Base-by-base conservation (phyloP, 2,888 invertebrate species). In the Cerceris rybyensis region DNA sequence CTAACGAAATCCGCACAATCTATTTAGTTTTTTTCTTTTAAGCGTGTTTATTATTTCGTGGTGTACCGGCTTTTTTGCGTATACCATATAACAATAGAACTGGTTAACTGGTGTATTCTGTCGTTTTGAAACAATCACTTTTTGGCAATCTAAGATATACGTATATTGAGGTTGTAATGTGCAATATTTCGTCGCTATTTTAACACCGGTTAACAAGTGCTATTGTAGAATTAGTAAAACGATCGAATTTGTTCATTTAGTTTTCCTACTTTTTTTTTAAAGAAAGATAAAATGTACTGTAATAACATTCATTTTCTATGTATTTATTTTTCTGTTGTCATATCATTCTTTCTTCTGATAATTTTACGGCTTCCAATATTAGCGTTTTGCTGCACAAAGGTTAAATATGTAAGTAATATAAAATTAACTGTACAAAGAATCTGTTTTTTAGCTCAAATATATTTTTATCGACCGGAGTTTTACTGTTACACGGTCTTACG, bases 61-160 rank as follows among this genome's bases (percentile, higher is more conserved):
- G 54, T 54, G n/a, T 28, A 64, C 75, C 55, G 57, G 57, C 9
- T 16, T 66, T 43, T 46, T 46, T 11, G 46, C 11, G 46, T 8
- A 61, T 54, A n/a, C 41, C 17, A 58, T 17, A 9, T 43, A 66
- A 43, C 58, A 66, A 70, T 64, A 67, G 50, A 50, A 57, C 70
- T 70, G 49, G 54, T 43, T 77, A 77, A 77, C 55, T 77, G 52
- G 54, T 63, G 14, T 67, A 43, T 8, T 17, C n/a, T 58, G 28
- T 76, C 63, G 54, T 11, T 1, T 50, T 7, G 7, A n/a, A 50
- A 7, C n/a, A 50, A 50, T n/a, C n/a, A 50, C n/a, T n/a, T n/a
- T 11, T n/a, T 50, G 46, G 16, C 54, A 70, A 61, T 13, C 17
- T 49, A 54, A 77, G n/a, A 39, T 55, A 0, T 59, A 55, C 9